Conservation (phyloP, 2,113 vertebrate genomes). For the Marcusenius ussheri region DNA sequence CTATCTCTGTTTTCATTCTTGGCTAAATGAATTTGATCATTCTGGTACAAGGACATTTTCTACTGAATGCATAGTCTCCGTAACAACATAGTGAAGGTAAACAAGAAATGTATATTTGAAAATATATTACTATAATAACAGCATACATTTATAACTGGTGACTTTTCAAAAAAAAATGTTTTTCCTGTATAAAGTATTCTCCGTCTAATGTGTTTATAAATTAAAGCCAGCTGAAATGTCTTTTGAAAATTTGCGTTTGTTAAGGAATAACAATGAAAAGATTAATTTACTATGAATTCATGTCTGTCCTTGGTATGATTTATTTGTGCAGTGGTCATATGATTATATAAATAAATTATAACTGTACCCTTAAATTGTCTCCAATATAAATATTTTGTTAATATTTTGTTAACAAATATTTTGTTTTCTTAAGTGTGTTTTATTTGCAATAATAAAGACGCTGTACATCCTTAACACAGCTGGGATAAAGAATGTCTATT, state of each 20-base stretch:
- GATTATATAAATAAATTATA: conserved; percentile 4
- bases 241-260: neutral
- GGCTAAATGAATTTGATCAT: neutral
- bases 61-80: neutral
- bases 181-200: neutral
- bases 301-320: neutral
- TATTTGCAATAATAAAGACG: neutral
- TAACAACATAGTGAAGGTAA: neutral
- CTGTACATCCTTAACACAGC: neutral
- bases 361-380: neutral
- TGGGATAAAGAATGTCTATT: neutral
- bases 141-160: neutral
- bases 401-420: too few relatives aligned
- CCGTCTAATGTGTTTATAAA: neutral
- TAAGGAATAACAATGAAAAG: neutral
- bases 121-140: neutral
- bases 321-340: conserved; percentile 2
- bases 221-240: neutral
- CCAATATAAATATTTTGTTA: conserved; percentile 7
- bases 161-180: neutral
- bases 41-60: neutral
- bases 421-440: neutral
- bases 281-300: neutral
- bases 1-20: neutral
- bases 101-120: neutral